phyloP scores from a whole-genome alignment of 2,797 vertebrate genomes.

The Atherinosoma microstoma region DNA sequence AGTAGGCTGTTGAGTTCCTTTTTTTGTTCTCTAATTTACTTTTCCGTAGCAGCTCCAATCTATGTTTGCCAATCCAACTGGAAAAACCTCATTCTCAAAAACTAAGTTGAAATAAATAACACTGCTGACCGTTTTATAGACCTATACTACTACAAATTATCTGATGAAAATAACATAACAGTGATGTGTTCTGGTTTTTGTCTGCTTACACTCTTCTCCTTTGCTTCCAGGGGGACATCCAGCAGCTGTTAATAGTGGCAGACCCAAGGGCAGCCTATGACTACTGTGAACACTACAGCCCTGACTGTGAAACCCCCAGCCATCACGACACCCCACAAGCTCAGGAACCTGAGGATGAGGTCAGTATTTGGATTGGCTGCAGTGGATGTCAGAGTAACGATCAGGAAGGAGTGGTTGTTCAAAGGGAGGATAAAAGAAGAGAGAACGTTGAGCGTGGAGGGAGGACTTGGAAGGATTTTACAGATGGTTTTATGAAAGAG shows the following conservation, averaged over 20 bases:
- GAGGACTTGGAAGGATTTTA: background rate
- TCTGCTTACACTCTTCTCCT: slow-evolving; percentile 38
- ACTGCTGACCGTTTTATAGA: slow-evolving; percentile 31
- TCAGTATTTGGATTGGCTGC: slow-evolving; percentile 59
- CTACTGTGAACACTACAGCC: slow-evolving; percentile 98
- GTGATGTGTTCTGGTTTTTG: slow-evolving; percentile 22
- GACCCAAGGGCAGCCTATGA: slow-evolving; percentile 94
- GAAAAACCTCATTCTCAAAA: slow-evolving; percentile 23
- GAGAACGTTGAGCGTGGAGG: background rate
- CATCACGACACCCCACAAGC: slow-evolving; percentile 91
- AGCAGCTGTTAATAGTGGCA: slow-evolving; percentile 92
- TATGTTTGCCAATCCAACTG: slow-evolving; percentile 40
- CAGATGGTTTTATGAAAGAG: background rate
- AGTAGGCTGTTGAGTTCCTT: slow-evolving; percentile 13
- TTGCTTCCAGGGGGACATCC: slow-evolving; percentile 94
- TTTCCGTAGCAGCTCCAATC: background rate
- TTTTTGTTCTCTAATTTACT: background rate
- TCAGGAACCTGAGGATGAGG: slow-evolving; percentile 91
- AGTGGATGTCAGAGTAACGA: slow-evolving; percentile 1
- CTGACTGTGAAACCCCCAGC: slow-evolving; percentile 92
- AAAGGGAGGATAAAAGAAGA: background rate
- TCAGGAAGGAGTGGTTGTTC: background rate
- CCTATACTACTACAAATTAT: slow-evolving; percentile 19
- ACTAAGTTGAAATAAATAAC: slow-evolving; percentile 26
- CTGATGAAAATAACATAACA: slow-evolving; percentile 14